A percentile compares a stretch with the other conserved stretches of the same genome.
Evolutionary conservation across 2,888 invertebrate genomes (phyloP).

Genomic region (Tetramorium bicarinatum): DNA sequence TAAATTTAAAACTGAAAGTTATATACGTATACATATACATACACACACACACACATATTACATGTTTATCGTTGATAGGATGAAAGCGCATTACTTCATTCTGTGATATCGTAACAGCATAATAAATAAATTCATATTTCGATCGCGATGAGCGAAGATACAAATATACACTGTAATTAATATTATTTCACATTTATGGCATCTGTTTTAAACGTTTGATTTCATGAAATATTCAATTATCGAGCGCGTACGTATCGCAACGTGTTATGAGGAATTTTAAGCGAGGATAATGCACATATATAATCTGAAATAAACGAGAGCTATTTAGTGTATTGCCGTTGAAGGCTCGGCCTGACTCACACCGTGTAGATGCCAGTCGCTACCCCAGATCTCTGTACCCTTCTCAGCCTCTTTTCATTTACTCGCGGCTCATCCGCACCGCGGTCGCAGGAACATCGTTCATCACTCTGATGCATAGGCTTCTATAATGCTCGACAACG

Average conservation of each 20-base stretch:
- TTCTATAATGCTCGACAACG: constrained; percentile 77
- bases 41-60: not conserved
- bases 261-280: constrained; percentile 56
- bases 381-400: constrained; percentile 52
- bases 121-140: constrained; percentile 29
- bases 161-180: not conserved
- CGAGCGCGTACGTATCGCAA: too few relatives aligned
- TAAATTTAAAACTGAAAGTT: constrained; percentile 22
- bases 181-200: constrained; percentile 4
- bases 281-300: constrained; percentile 53
- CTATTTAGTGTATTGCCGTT: constrained; percentile 78
- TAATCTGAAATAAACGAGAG: constrained; percentile 77
- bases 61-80: not conserved
- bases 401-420: constrained; percentile 72
- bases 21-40: not conserved
- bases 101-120: not conserved
- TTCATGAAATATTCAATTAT: not conserved
- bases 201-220: not conserved
- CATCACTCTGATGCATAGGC: constrained; percentile 82
- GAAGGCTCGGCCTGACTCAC: constrained; percentile 79
- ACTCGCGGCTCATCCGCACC: constrained; percentile 64
- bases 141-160: not conserved
- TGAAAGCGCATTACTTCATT: not conserved
- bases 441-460: constrained; percentile 80
- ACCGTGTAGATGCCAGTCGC: constrained; percentile 78